Evolutionary conservation across 1,140 invertebrate species (phyloP), one percentile per base, ranked within the genome.

Genomic region (Heliconius congener): DNA sequence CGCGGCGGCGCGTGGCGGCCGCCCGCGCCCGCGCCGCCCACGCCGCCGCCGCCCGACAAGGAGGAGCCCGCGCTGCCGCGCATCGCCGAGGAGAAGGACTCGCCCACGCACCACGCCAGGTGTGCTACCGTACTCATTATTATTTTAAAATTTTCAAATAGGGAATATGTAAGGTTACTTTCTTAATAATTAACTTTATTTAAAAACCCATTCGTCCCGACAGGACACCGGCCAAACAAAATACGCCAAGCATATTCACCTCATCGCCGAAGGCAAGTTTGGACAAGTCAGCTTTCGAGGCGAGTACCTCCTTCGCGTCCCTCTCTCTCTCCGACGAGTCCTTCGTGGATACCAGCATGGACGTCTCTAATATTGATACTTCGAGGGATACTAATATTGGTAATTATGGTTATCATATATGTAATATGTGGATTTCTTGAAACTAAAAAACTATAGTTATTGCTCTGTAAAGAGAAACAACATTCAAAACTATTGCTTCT

Each of bases 81-180:
- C 77, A 90, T 94, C 23, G 97, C 97, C 0, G 97, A 98, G 88
- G 97, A 98, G 89, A 98, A 98, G 88, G 97, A 98, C 91, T 97
- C 97, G 19, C 97, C 97, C 0, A 98, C 97, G 82, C 95, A 86
- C 73, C 90, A 90, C 60, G 84, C 85, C 2, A 90, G 90, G 91
- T 91, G 4, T 30, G 30, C 30, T 23, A 1, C 23, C 23, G 23
- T 23, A 23, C 23, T 23, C 23, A 23, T 23, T 23, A 23, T 23
- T 23, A 23, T 23, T 23, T 23, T 23, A 23, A 23, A 0, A 34
- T 34, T 34, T 34, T 34, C 34, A 34, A 34, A 34, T 34, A 34
- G 34, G 4, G 1, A 37, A 37, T 37, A 37, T 8, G 34, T 37
- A 37, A 37, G 0, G 6, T 37, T 37, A 37, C 4, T 37, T 46